phyloP scores from a whole-genome alignment of 2,113 vertebrate species.

The Melanocharis versteri region DNA sequence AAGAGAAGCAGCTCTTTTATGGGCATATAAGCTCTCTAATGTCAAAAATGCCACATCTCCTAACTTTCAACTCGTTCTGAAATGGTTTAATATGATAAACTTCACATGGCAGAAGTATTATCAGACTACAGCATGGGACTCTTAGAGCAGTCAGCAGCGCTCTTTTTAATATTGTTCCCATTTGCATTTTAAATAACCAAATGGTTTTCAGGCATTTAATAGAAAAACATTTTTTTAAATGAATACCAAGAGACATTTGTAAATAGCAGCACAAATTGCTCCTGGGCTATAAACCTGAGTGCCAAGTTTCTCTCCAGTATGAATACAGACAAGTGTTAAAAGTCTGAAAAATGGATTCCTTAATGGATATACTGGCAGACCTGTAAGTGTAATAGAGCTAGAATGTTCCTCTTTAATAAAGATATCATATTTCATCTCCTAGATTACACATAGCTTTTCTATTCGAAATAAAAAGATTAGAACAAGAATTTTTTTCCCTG shows the following conservation, averaged over 20 bases:
- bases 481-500: constrained; percentile 25
- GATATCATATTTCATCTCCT: constrained; percentile 39
- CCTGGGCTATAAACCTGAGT: constrained; percentile 65
- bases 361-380: constrained; percentile 71
- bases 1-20: neutral
- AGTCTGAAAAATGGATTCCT: constrained; percentile 63
- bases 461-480: constrained; percentile 54
- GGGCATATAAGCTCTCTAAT: neutral
- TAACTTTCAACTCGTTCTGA: neutral
- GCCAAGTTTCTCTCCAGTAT: constrained; percentile 64
- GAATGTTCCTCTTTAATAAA: constrained; percentile 65
- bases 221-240: constrained; percentile 66
- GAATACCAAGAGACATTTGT: constrained; percentile 72
- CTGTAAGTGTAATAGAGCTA: constrained; percentile 53
- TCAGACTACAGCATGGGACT: neutral
- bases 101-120: neutral
- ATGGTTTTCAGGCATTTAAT: constrained; percentile 65
- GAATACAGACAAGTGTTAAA: constrained; percentile 67
- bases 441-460: constrained; percentile 39
- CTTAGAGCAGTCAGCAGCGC: neutral
- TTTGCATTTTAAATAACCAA: constrained; percentile 68
- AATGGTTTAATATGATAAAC: neutral
- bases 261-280: constrained; percentile 71
- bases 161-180: constrained; percentile 12
- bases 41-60: neutral